Evolutionary conservation across 1,140 invertebrate genomes (phyloP).

Genomic region (honey bee (Apis mellifera)): DNA sequence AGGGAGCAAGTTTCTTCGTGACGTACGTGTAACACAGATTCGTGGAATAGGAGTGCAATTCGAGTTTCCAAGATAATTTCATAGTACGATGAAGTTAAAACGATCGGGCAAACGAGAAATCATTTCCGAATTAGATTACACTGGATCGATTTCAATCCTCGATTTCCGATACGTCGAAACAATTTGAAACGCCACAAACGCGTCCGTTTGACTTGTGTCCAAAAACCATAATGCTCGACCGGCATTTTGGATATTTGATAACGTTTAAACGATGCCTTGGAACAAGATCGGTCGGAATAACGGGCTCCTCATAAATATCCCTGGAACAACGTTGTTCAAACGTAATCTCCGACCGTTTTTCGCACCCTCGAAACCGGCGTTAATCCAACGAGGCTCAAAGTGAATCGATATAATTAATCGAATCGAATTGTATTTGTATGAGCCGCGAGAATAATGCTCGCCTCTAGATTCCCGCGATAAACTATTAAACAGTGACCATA

Average conservation of each 20-base stretch:
- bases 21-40: conserved; percentile 41
- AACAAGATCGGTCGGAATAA: background rate
- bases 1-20: conserved; percentile 53
- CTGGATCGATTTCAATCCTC: background rate
- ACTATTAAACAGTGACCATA: conserved; percentile 62
- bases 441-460: conserved; percentile 45
- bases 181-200: background rate
- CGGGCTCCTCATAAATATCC: background rate
- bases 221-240: background rate
- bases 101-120: conserved; percentile 49
- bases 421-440: conserved; percentile 31
- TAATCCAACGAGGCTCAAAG: background rate
- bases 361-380: background rate
- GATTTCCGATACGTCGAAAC: background rate
- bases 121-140: background rate
- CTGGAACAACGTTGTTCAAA: background rate
- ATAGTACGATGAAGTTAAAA: conserved; percentile 26
- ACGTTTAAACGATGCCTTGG: background rate
- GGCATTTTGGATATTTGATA: background rate
- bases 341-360: background rate
- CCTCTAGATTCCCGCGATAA: conserved; percentile 39
- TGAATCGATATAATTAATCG: conserved; percentile 32
- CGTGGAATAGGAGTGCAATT: conserved; percentile 24
- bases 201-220: background rate
- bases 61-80: conserved; percentile 50